These are phyloP conservation scores for Autographa gamma DNA, from an alignment of 2,888 invertebrate genomes.

Conservation along the genomic window DNA sequence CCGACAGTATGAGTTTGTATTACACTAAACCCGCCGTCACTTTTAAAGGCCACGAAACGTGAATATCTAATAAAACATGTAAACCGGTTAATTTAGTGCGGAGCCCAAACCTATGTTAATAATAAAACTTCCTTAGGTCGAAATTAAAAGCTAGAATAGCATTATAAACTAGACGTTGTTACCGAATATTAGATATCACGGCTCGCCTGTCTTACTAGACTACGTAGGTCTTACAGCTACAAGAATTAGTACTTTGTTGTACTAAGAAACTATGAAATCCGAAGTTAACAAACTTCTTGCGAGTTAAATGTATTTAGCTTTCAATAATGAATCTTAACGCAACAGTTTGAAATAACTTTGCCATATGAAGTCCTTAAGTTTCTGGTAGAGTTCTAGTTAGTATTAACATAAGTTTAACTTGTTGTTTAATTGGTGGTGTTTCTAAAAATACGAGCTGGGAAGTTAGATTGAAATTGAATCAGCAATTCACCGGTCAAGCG, in stretches of 20 bases:
- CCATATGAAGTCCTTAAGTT: slow-evolving; percentile 31
- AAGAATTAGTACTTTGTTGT: slow-evolving; percentile 38
- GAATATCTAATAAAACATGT: slow-evolving; percentile 4
- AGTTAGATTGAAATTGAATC: slow-evolving; percentile 27
- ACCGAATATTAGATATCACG: neutral
- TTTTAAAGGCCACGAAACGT: slow-evolving; percentile 4
- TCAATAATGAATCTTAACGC: slow-evolving; percentile 38
- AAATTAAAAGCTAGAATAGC: slow-evolving; percentile 2
- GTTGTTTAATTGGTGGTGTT: slow-evolving; percentile 14
- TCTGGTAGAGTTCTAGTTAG: slow-evolving; percentile 6
- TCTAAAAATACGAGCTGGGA: slow-evolving; percentile 13
- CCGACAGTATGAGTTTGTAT: neutral
- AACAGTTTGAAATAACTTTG: slow-evolving; percentile 41
- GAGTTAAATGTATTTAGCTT: slow-evolving; percentile 41
- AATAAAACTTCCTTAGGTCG: slow-evolving; percentile 1
- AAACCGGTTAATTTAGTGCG: neutral
- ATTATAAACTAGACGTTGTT: neutral
- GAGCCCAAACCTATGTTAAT: slow-evolving; percentile 4
- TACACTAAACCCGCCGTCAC: neutral
- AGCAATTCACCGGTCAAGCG: slow-evolving; percentile 30
- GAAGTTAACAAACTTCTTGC: slow-evolving; percentile 29
- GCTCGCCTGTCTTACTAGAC: neutral
- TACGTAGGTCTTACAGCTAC: slow-evolving; percentile 15
- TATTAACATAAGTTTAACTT: slow-evolving; percentile 22
- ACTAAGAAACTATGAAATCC: slow-evolving; percentile 37